phyloP scores from a whole-genome alignment of 2,888 invertebrate genomes.

The Chorisops tibialis region DNA sequence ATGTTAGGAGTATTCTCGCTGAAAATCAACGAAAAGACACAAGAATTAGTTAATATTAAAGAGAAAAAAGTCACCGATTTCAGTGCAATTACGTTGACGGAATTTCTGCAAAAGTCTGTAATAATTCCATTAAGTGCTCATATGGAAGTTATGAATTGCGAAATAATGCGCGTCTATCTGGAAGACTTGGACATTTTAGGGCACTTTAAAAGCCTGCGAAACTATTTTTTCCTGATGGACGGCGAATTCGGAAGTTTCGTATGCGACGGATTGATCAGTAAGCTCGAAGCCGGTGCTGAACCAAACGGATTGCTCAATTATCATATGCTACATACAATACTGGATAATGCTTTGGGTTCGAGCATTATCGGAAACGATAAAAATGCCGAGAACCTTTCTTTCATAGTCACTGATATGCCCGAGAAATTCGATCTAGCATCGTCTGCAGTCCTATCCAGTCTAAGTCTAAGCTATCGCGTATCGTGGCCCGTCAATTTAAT shows the following conservation, averaged over 20 bases:
- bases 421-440: slow-evolving; percentile 62
- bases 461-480: slow-evolving; percentile 68
- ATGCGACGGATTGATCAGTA: slow-evolving; percentile 66
- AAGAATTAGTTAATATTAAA: slow-evolving; percentile 4
- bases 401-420: slow-evolving; percentile 61
- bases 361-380: slow-evolving; percentile 62
- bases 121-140: slow-evolving; percentile 67
- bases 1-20: slow-evolving; percentile 29
- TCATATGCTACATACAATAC: slow-evolving; percentile 64
- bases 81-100: slow-evolving; percentile 51
- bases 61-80: slow-evolving; percentile 37
- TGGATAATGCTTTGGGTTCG: slow-evolving; percentile 66
- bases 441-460: slow-evolving; percentile 63
- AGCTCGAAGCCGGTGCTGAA: slow-evolving; percentile 61
- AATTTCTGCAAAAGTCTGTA: slow-evolving; percentile 65
- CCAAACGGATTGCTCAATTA: slow-evolving; percentile 68
- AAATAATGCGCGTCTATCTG: slow-evolving; percentile 67
- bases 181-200: slow-evolving; percentile 60
- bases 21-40: slow-evolving; percentile 5
- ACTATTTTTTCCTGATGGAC: slow-evolving; percentile 75
- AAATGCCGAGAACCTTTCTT: slow-evolving; percentile 62
- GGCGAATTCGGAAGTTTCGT: slow-evolving; percentile 75
- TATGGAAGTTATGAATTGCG: slow-evolving; percentile 66
- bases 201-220: slow-evolving; percentile 69
- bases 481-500: slow-evolving; percentile 77